Evolutionary conservation across 1,140 invertebrate species (phyloP).

Genomic region (Neodiprion pinetum): DNA sequence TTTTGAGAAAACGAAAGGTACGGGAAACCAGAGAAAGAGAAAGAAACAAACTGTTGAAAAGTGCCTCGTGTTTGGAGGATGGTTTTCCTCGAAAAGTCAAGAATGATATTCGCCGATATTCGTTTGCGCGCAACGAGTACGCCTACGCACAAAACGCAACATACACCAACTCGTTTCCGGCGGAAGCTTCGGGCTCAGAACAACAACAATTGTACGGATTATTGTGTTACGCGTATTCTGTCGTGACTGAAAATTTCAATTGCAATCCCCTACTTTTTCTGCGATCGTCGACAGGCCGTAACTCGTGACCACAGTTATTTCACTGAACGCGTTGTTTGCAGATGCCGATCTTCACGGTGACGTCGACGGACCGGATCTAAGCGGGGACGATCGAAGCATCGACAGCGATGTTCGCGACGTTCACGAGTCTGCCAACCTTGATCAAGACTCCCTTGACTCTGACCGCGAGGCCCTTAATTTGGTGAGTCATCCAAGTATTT

Average conservation of each 20-base stretch:
- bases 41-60: too few relatives aligned
- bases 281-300: too few relatives aligned
- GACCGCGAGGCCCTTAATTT: constrained; percentile 66
- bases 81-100: constrained; percentile 60
- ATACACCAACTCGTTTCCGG: constrained; percentile 34
- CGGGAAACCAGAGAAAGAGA: too few relatives aligned
- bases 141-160: constrained; percentile 51
- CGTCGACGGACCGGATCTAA: constrained; percentile 57
- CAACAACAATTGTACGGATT: constrained; percentile 58
- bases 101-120: constrained; percentile 61
- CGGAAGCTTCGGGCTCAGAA: constrained; percentile 56
- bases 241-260: not conserved
- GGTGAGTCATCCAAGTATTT: constrained; percentile 46
- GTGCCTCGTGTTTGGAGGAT: constrained; percentile 42
- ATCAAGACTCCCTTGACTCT: constrained; percentile 66
- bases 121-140: constrained; percentile 59
- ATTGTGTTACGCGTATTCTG: not conserved
- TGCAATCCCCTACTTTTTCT: too few relatives aligned
- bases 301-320: too few relatives aligned
- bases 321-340: constrained; percentile 36
- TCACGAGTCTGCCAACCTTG: constrained; percentile 52
- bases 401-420: constrained; percentile 60
- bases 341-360: constrained; percentile 65
- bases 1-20: not conserved
- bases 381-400: constrained; percentile 63